Conservation (phyloP, 1,140 invertebrate species). For the Neodiprion virginianus region DNA sequence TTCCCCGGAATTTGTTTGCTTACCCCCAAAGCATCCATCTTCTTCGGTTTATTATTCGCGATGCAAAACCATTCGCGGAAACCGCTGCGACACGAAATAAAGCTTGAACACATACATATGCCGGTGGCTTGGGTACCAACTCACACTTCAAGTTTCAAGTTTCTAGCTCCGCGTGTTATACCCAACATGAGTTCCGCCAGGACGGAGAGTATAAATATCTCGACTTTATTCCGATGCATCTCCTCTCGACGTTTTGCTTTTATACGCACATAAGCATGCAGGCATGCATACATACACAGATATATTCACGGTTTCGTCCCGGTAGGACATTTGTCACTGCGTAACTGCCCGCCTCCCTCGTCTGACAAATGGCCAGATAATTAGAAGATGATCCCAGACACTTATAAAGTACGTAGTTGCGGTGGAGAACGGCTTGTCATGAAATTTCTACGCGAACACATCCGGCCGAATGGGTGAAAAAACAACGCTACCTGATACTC, state of each 20-base stretch:
- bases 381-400: slow-evolving; percentile 46
- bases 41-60: no score
- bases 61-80: no score
- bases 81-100: no score
- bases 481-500: no score
- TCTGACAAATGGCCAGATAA: slow-evolving; percentile 51
- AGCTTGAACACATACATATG: no score
- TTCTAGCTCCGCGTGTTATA: background rate
- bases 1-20: no score
- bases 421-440: background rate
- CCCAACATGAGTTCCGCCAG: background rate
- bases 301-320: background rate
- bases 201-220: background rate
- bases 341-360: slow-evolving; percentile 30
- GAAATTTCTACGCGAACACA: background rate
- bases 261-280: background rate
- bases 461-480: no score
- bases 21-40: no score
- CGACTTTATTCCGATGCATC: slow-evolving; percentile 4
- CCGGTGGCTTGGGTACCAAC: no score
- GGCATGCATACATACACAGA: no score
- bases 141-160: background rate
- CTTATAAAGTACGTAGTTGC: slow-evolving; percentile 37
- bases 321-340: background rate
- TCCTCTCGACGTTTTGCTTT: background rate